Conservation (phyloP, 2,113 vertebrate species). For the Bubo scandiacus region DNA sequence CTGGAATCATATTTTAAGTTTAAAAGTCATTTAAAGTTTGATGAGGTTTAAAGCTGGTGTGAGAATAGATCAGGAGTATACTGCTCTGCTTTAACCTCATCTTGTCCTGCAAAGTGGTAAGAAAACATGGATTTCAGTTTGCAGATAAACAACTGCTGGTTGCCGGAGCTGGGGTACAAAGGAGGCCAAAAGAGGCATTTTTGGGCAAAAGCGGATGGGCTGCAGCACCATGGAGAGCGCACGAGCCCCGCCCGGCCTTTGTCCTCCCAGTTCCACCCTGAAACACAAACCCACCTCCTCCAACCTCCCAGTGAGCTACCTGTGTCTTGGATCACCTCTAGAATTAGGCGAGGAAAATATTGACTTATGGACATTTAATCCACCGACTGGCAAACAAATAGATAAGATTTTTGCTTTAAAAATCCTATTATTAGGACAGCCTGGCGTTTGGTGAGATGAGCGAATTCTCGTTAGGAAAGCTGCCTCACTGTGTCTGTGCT, state of each 20-base stretch:
- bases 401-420: not conserved
- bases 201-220: rapidly evolving
- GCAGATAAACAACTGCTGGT: not conserved
- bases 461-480: rapidly evolving
- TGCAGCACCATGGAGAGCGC: not conserved
- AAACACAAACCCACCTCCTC: too few species aligned
- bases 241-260: rapidly evolving
- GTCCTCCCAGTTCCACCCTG: rapidly evolving
- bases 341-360: not conserved
- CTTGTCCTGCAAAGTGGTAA: not conserved
- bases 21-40: not conserved
- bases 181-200: not conserved
- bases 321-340: not conserved
- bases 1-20: not conserved
- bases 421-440: not conserved
- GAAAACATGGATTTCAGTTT: not conserved
- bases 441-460: not conserved
- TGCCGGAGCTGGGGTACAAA: not conserved
- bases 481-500: not conserved
- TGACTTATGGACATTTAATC: not conserved
- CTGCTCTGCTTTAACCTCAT: not conserved
- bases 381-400: not conserved
- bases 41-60: not conserved
- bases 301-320: rapidly evolving
- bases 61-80: rapidly evolving